Percentiles rank a stretch among this genome's conserved stretches.
phyloP scores from a whole-genome alignment of 2,113 vertebrate genomes.

The Grus americana region DNA sequence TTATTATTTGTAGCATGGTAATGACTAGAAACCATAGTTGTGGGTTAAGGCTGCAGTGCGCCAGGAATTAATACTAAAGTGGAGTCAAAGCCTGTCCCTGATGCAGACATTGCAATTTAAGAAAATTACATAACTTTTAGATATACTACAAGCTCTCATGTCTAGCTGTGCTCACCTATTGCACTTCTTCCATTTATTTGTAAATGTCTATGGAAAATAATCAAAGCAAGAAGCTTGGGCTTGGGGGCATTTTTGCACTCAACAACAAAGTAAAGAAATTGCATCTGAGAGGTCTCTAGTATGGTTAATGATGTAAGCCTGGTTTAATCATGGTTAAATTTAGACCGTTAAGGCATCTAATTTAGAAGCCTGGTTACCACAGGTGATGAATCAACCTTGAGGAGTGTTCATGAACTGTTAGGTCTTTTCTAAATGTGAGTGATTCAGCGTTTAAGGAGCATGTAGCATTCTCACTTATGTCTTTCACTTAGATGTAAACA shows the following conservation, averaged over 20 bases:
- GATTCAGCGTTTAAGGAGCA: not conserved
- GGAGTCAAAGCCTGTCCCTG: not conserved
- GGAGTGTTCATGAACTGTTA: not conserved
- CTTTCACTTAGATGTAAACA: not conserved
- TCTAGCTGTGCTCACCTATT: not conserved
- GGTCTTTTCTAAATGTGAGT: not conserved
- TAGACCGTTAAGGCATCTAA: not conserved
- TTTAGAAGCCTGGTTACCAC: not conserved
- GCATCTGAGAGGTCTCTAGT: not conserved
- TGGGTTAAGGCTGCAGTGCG: rapidly evolving
- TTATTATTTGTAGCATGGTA: not conserved
- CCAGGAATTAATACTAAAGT: not conserved
- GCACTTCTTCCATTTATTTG: not conserved
- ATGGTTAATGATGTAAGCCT: not conserved
- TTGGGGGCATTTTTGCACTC: not conserved
- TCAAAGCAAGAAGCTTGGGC: not conserved
- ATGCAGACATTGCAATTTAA: not conserved
- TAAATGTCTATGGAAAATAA: not conserved
- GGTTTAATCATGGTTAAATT: not conserved
- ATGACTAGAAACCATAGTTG: not conserved
- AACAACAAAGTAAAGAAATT: not conserved
- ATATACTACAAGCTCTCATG: not conserved
- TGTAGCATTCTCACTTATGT: not conserved
- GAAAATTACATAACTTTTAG: not conserved
- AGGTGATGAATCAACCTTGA: not conserved